Conservation (phyloP, 2,797 vertebrate species). For the Orientallactaga sibirica region DNA sequence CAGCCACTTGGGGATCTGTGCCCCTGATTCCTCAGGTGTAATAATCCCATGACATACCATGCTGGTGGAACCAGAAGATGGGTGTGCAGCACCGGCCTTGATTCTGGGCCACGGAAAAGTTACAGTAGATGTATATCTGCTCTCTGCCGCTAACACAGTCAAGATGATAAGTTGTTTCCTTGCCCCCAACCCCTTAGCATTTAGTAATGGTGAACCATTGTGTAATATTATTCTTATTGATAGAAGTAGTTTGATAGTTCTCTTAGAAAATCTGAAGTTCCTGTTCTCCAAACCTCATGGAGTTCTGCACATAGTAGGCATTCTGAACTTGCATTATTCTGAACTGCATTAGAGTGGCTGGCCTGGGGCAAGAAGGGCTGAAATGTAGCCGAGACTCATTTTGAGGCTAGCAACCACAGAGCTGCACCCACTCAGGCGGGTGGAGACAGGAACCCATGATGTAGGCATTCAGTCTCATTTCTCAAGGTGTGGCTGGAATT, state of each 20-base stretch:
- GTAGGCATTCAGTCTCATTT: not conserved
- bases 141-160: not conserved
- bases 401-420: not conserved
- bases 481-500: not conserved
- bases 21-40: not conserved
- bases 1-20: not conserved
- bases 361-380: rapidly evolving
- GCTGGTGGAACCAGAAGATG: not conserved
- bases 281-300: not conserved
- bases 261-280: not conserved
- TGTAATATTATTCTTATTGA: not conserved
- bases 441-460: rapidly evolving
- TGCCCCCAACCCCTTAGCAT: not conserved
- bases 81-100: not conserved
- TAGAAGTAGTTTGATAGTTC: not conserved
- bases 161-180: not conserved
- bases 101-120: not conserved
- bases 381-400: not conserved
- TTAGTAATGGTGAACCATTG: not conserved
- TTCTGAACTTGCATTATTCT: not conserved
- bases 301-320: not conserved
- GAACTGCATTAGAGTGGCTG: not conserved
- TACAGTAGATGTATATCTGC: not conserved
- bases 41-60: not conserved
- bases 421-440: too few relatives aligned